phyloP scores from a whole-genome alignment of 2,888 invertebrate species.

The Orthosia cruda region DNA sequence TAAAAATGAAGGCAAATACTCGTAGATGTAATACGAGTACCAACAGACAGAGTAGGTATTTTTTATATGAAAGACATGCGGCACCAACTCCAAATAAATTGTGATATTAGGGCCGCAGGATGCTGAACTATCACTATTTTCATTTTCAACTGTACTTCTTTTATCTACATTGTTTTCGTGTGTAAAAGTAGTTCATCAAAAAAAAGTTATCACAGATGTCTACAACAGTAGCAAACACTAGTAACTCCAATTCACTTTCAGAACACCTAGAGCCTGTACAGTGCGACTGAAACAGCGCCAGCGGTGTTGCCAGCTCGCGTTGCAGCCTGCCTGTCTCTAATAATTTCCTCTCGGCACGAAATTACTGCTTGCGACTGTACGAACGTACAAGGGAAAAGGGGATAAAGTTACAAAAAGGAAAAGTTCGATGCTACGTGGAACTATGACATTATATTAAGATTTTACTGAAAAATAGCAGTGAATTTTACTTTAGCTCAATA shows the following conservation, averaged over 20 bases:
- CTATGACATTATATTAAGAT: not conserved
- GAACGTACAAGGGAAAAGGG: not conserved
- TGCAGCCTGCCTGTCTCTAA: slow-evolving; percentile 21
- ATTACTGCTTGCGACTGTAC: slow-evolving; percentile 26
- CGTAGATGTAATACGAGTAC: too few relatives aligned
- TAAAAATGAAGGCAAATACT: too few relatives aligned
- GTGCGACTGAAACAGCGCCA: slow-evolving; percentile 18
- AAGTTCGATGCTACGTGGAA: not conserved
- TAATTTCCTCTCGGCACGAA: slow-evolving; percentile 45
- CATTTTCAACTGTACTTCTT: too few relatives aligned
- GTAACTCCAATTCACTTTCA: not conserved
- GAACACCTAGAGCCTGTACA: not conserved
- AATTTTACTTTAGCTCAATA: too few relatives aligned
- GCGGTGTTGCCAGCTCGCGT: not conserved
- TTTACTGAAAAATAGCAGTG: not conserved
- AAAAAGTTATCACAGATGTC: not conserved
- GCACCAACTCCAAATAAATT: not conserved
- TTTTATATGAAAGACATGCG: not conserved
- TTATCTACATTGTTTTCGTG: too few relatives aligned
- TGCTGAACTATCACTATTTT: too few relatives aligned
- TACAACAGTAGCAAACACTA: not conserved
- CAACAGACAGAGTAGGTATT: too few relatives aligned
- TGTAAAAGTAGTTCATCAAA: not conserved
- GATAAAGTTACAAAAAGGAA: not conserved
- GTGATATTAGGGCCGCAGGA: too few relatives aligned